Base-by-base conservation (phyloP, 2,113 vertebrate species). In the Platichthys stellatus region DNA sequence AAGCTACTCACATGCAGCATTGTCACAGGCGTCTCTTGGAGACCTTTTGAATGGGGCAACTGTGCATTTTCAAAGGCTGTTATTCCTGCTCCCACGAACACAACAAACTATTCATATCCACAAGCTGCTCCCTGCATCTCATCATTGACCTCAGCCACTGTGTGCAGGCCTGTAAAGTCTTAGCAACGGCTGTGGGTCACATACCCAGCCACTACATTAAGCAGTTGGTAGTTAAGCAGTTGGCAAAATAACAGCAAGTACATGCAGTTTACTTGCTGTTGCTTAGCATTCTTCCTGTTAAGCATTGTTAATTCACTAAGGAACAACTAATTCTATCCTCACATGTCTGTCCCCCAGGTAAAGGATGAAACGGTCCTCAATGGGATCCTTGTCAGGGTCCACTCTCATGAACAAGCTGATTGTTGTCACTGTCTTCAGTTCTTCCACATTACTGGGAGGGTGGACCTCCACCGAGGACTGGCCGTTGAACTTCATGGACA, bases 401-500 rank as follows among this genome's bases (percentile, higher is more conserved):
- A 95, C 95, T 71, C 95, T 95, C 74, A 99, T 94, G 63, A 96
- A 99, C 83, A 99, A 85, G 78, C 96, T 97, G 86, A 98, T 96
- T 73, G 98, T 97, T 0, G 97, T 98, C 89, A 97, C 95, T 18
- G 97, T 93, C 86, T 97, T 98, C 73, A 99, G 89, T 56, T 98
- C 97, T 20, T 97, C 96, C 72, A 96, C 38, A 1, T 93, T 96
- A 65, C 93, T 86, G 87, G 95, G 97, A 45, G 97, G 94, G 72
- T 96, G 95, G 64, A 99, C 94, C 91, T 98, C 95, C 24, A 99
- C 96, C 1, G 96, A 95, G 1, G 97, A 97, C 73, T 96, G 95
- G 9, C 98, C 97, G 51, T 95, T 95, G 86, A 99, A 99, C 92
- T 94, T 97, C 97, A 99, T 98, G 23, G 98, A 99, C 54, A 99